phyloP scores from a whole-genome alignment of 2,797 vertebrate species.

The Decapterus maruadsi region DNA sequence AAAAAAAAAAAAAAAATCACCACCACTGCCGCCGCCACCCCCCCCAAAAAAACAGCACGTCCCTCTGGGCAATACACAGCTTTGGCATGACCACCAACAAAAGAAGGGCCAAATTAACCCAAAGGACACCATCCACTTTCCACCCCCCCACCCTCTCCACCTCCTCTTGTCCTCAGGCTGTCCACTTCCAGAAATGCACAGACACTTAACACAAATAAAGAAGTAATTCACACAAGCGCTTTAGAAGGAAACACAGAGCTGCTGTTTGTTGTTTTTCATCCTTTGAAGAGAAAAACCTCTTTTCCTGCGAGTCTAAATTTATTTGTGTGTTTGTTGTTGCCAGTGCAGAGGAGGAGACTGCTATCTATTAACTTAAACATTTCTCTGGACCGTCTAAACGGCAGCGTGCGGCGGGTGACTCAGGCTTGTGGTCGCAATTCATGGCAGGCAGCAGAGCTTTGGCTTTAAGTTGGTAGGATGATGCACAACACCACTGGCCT shows the following conservation, averaged over 20 bases:
- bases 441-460: slow-evolving; percentile 25
- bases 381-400: slow-evolving; percentile 47
- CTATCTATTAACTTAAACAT: slow-evolving; percentile 66
- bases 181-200: slow-evolving; percentile 70
- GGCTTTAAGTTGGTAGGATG: slow-evolving; percentile 41
- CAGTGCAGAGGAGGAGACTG: slow-evolving; percentile 52
- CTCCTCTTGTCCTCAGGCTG: slow-evolving; percentile 60
- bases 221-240: slow-evolving; percentile 67
- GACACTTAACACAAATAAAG: slow-evolving; percentile 72
- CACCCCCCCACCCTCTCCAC: slow-evolving; percentile 3
- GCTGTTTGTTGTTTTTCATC: slow-evolving; percentile 60
- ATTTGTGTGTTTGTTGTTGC: slow-evolving; percentile 65
- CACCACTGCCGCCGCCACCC: slow-evolving; percentile 23
- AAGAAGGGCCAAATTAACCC: slow-evolving; percentile 77
- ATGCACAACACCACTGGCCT: slow-evolving; percentile 33
- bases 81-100: slow-evolving; percentile 71
- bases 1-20: slow-evolving; percentile 48
- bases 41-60: slow-evolving; percentile 61
- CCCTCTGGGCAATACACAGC: slow-evolving; percentile 65
- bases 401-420: slow-evolving; percentile 55
- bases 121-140: slow-evolving; percentile 69
- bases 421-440: slow-evolving; percentile 54
- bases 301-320: slow-evolving; percentile 49
- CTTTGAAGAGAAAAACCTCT: slow-evolving; percentile 52
- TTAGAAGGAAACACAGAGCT: slow-evolving; percentile 51